Percentiles rank a stretch among this genome's conserved stretches.
These are phyloP conservation scores for Chlorospingus semifuscus DNA, from an alignment of 2,797 vertebrate species.

Conservation along the genomic window DNA sequence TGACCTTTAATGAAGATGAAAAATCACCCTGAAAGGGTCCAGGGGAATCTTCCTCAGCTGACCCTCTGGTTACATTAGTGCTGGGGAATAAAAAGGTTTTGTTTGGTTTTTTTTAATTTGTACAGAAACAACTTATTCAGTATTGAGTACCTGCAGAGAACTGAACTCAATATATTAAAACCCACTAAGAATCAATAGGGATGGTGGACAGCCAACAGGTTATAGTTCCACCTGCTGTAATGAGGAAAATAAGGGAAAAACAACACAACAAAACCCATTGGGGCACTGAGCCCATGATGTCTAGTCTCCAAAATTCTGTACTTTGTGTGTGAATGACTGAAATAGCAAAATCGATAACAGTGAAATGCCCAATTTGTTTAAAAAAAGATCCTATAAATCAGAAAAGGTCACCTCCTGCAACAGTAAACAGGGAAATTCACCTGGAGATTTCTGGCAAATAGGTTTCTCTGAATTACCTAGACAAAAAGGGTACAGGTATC, in stretches of 20 bases:
- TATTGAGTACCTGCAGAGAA: neutral
- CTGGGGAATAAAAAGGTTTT: neutral
- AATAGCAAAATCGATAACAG: neutral
- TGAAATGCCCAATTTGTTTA: neutral
- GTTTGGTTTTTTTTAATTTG: neutral
- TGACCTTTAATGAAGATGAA: neutral
- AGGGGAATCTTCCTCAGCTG: neutral
- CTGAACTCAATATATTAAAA: neutral
- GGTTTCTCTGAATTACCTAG: neutral
- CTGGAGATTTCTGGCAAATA: neutral
- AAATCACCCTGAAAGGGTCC: accelerated
- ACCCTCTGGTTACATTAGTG: neutral
- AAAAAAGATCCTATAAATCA: neutral
- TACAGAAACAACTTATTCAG: neutral
- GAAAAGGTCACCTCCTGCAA: neutral
- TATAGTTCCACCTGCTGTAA: neutral
- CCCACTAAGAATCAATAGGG: neutral
- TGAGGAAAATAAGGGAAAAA: neutral
- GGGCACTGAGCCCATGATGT: neutral
- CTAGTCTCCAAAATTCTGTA: neutral
- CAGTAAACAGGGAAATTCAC: neutral
- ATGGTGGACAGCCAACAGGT: neutral
- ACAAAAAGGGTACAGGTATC: neutral
- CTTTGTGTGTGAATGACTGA: neutral
- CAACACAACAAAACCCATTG: neutral